Base-by-base conservation (phyloP, 2,113 vertebrate genomes). In the Galemys pyrenaicus region DNA sequence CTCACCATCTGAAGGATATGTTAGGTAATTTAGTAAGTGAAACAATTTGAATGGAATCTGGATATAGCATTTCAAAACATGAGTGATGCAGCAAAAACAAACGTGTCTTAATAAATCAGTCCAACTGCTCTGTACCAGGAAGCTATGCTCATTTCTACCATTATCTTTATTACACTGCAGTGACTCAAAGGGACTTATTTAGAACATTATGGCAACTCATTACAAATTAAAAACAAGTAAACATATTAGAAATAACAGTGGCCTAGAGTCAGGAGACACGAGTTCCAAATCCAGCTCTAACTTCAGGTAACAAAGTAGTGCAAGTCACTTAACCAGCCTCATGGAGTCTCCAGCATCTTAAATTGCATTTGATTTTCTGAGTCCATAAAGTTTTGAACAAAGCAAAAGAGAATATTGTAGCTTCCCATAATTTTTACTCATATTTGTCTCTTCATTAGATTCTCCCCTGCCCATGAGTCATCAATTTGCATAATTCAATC, bases 191-290 rank as follows among this genome's bases (percentile, higher is more conserved):
- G 94, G 0, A 91, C 58, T 97, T 67, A 87, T 92, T 98, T 98
- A 98, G 96, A 98, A 96, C 96, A 96, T 97, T 98, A 83, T 93
- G 94, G 88, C 94, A 97, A 96, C 90, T 98, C 91, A 96, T 97
- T 89, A 97, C 97, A 98, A 97, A 97, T 97, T 97, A 97, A 97
- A 97, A 97, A 92, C 89, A 97, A 97, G 97, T 97, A 97, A 95
- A 96, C 44, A 97, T 88, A 96, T 97, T 71, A 96, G 93, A 96
- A 96, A 95, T 96, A 97, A 97, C 83, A 91, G 96, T 70, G 68
- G 56, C 49, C 44, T 62, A 41, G n/a, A 67, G 46, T 88, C 49
- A 86, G 51, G 32, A 37, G 37, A 79, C 7, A 4, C 17, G 24
- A 17, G 10, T 78, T 70, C 56, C 22, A 28, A 94, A 70, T 26